Base-by-base conservation (phyloP, 2,888 invertebrate species). In the Zonitis immaculata region DNA sequence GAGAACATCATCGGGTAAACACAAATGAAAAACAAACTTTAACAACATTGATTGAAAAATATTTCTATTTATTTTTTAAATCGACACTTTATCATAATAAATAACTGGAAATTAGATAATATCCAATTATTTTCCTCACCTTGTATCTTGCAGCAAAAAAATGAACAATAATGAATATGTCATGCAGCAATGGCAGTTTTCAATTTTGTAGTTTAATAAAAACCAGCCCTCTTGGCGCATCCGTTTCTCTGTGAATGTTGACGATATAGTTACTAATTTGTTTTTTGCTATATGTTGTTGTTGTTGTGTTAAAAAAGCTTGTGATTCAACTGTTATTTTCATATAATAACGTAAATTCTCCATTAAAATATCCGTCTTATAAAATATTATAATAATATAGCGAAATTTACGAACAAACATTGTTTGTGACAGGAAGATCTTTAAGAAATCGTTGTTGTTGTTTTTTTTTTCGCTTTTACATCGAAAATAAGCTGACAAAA, bases 121-220 rank as follows among this genome's bases (percentile, higher is more conserved):
- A n/a, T n/a, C n/a, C n/a, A n/a, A n/a, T n/a, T n/a, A n/a, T n/a
- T n/a, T n/a, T n/a, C n/a, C n/a, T n/a, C n/a, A n/a, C n/a, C n/a
- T n/a, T n/a, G n/a, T n/a, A n/a, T n/a, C n/a, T n/a, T n/a, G n/a
- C n/a, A 4, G 6, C 1, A 47, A 47, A 50, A 44, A 51, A 42
- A 39, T 43, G 50, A 39, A 51, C 47, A 47, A 45, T 46, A 51
- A 46, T 51, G 52, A 47, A 18, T 30, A 47, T 52, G 52, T 52
- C 52, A 52, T 52, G 30, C 47, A 47, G 52, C 32, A 52, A 52
- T 52, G 52, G 52, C 52, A 52, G 52, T 52, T 52, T 52, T 52
- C 52, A 52, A 52, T 52, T 52, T 52, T 44, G 32, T 44, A 32
- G 52, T 47, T 52, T 52, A 52, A 52, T 52, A 52, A 52, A 52